Conservation (phyloP, 2,797 vertebrate genomes). For the Sebastolobus altivelis region DNA sequence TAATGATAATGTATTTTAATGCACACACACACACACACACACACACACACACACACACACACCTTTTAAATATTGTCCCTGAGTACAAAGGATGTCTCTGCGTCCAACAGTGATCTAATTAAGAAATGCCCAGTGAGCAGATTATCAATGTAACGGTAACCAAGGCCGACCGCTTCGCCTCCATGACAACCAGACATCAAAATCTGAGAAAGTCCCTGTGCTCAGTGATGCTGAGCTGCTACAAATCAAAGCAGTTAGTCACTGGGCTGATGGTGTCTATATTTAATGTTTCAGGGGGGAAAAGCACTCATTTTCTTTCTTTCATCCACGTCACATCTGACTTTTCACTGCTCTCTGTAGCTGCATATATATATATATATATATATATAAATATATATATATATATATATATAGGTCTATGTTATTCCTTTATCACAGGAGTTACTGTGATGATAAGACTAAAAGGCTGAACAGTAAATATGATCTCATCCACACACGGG, state of each 20-base stretch:
- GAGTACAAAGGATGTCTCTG: constrained; percentile 47
- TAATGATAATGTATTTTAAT: constrained; percentile 5
- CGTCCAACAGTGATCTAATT: constrained; percentile 62
- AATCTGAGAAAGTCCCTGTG: constrained; percentile 21
- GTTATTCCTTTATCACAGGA: constrained; percentile 48
- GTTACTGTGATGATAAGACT: constrained; percentile 52
- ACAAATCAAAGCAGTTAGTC: constrained; percentile 26
- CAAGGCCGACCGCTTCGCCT: constrained; percentile 41
- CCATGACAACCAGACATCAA: constrained; percentile 61
- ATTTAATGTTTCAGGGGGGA: neutral
- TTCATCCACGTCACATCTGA: constrained; percentile 8
- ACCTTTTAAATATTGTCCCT: constrained; percentile 33
- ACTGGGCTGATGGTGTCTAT: constrained; percentile 1
- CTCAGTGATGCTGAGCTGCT: constrained; percentile 24
- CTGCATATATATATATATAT: neutral
- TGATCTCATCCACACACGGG: constrained; percentile 21
- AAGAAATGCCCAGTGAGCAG: constrained; percentile 58
- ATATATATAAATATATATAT: too few species aligned
- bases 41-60: constrained; percentile 1
- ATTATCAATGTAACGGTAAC: constrained; percentile 61
- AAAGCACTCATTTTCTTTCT: neutral
- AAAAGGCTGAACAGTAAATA: constrained; percentile 41
- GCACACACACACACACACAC: neutral
- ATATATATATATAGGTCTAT: neutral
- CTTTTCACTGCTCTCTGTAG: constrained; percentile 6